Conservation (phyloP, 2,888 invertebrate genomes). For the Drosophila kuntzei region DNA sequence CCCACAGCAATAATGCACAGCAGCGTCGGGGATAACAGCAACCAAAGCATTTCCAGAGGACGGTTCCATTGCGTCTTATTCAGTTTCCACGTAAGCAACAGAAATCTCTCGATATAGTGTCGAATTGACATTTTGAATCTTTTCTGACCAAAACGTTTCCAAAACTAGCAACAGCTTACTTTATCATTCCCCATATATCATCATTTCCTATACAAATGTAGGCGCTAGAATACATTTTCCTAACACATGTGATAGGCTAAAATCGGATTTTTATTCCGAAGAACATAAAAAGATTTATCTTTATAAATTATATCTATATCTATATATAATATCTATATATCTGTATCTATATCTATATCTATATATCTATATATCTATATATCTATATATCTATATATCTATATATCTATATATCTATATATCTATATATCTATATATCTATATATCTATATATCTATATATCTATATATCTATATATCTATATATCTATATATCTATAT, state of each 20-base stretch:
- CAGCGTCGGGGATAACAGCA: conserved; percentile 40
- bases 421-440: not conserved
- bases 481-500: not conserved
- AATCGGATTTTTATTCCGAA: too few species aligned
- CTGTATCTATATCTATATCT: not conserved
- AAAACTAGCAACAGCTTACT: conserved; percentile 5
- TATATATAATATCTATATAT: not conserved
- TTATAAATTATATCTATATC: not conserved
- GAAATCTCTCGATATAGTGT: conserved; percentile 39
- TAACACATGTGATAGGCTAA: too few species aligned
- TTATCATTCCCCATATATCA: not conserved
- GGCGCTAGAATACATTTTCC: too few species aligned
- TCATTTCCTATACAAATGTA: too few species aligned
- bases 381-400: not conserved
- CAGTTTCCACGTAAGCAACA: conserved; percentile 60
- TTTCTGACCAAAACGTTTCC: not conserved
- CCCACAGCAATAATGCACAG: conserved; percentile 43
- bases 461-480: not conserved
- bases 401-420: not conserved
- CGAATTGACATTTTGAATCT: conserved; percentile 48
- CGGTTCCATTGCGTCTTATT: conserved; percentile 55
- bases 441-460: not conserved
- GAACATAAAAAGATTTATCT: too few species aligned
- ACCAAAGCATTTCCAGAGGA: conserved; percentile 39
- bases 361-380: not conserved